Percentiles rank a stretch among this genome's conserved stretches.
phyloP scores from a whole-genome alignment of 2,888 invertebrate genomes.

The Lasioglossum leucozonium region DNA sequence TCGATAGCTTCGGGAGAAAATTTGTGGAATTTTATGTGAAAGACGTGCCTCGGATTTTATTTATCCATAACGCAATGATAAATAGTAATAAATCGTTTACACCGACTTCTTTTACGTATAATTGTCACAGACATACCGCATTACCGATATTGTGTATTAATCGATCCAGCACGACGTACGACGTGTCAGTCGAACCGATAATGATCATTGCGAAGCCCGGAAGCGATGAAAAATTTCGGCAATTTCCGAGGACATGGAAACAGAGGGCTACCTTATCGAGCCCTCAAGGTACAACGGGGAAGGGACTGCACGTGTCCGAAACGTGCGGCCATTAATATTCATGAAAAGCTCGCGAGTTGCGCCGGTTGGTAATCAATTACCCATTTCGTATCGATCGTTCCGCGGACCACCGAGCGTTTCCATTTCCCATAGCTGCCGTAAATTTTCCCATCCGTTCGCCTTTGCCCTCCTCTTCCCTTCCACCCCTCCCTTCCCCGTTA shows the following conservation, averaged over 20 bases:
- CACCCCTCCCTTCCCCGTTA: slow-evolving; percentile 35
- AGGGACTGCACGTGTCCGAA: background rate
- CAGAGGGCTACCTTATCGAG: background rate
- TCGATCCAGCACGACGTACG: too few species aligned
- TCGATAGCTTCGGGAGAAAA: background rate
- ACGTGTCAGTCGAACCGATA: background rate
- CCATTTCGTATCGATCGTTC: slow-evolving; percentile 30
- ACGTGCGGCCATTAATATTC: background rate
- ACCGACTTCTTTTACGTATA: background rate
- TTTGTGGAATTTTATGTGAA: background rate
- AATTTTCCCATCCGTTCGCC: slow-evolving; percentile 23
- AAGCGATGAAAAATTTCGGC: too few species aligned
- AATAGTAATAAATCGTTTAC: too few species aligned
- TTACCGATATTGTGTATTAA: too few species aligned
- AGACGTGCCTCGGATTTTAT: background rate
- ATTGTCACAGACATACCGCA: background rate
- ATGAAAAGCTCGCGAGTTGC: background rate
- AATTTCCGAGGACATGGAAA: background rate
- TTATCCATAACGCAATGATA: too few species aligned
- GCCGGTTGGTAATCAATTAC: slow-evolving; percentile 32
- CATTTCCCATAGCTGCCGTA: slow-evolving; percentile 46
- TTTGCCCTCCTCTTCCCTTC: background rate
- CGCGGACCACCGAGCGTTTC: slow-evolving; percentile 44
- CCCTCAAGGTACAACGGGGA: background rate
- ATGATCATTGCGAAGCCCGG: background rate